Base-by-base conservation (phyloP, 2,113 vertebrate species). In the Chionis minor region DNA sequence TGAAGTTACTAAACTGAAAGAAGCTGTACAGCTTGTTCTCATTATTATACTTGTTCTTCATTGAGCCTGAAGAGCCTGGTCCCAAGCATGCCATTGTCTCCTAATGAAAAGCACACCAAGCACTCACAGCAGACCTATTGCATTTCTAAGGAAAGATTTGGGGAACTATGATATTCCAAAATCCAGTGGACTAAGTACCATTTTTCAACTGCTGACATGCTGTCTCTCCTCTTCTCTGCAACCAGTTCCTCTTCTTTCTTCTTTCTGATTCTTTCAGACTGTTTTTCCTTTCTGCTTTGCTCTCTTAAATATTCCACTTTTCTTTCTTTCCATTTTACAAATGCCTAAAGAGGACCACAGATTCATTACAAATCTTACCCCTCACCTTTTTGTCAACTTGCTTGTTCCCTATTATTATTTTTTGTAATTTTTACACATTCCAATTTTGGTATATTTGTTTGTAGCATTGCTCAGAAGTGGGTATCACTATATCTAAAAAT, bases 271-370 rank as follows among this genome's bases (percentile, higher is more conserved):
- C 77, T 98, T 97, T 99, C 98, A 78, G 77, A 94, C 86, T 98
- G 97, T 92, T 96, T 98, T 95, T 98, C 97, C 90, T 98, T 98
- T 93, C 96, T 97, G 69, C 62, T 96, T 96, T 98, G 98, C 73
- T 99, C 98, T 96, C 97, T 99, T 49, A 99, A 97, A 59, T 98
- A 90, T 44, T 97, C 94, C 45, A 98, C 97, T 26, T 99, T 99
- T 75, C 98, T 98, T 56, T 94, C 96, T 94, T 99, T 99, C 99
- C 99, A 99, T 96, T 98, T 99, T 86, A 99, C 98, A 96, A 99
- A 99, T 56, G 99, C 98, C 99, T 99, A 96, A 85, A 97, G 90
- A 92, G 94, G 92, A 59, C 1, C 54, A 61, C 2, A 95, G 40
- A 66, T 74, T 27, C 22, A 82, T 94, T 40, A 95, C 44, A 66